Base-by-base conservation (phyloP, 1,140 invertebrate genomes). In the Drosophila repleta region DNA sequence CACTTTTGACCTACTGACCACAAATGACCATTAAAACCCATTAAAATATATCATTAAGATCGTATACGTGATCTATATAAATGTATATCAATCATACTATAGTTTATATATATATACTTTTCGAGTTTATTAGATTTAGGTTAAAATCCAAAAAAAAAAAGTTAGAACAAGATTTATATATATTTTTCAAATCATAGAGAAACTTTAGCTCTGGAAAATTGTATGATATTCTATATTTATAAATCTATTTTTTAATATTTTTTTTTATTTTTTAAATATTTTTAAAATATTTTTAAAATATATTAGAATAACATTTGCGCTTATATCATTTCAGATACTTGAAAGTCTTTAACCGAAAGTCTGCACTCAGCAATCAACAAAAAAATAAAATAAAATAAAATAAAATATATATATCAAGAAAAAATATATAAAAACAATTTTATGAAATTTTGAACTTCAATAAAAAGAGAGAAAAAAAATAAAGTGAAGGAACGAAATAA, bases 331-430 rank as follows among this genome's bases (percentile, higher is more conserved):
- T 7, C 74, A 85, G 81, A 53, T 63, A 51, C 55, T 67, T 81
- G 45, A 60, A 65, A 43, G 49, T 65, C 51, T 46, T 52, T 41
- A 53, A 67, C 52, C 39, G 37, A 70, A 84, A 85, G 72, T 84
- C 76, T 84, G 81, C 74, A 52, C 53, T 55, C 74, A 65, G 81
- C 81, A 80, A 79, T 79, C 80, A 67, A 79, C 39, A 48, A 37
- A 61, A 65, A 46, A 60, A 6, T 29, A 46, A 37, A 15, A 21
- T 13, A 58, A 55, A 56, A 26, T 13, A 49, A 32, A 5, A 6
- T 29, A 65, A 29, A 46, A 72, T 49, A 10, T 60, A 48, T 64
- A 20, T 43, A 51, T 37, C n/a, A 55, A 39, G 45, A 20, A 49
- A 48, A 55, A 24, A 45, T 48, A 57, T 46, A 68, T n/a, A 48